Conservation (phyloP, 2,888 invertebrate species). For the Coecobrya sp. region DNA sequence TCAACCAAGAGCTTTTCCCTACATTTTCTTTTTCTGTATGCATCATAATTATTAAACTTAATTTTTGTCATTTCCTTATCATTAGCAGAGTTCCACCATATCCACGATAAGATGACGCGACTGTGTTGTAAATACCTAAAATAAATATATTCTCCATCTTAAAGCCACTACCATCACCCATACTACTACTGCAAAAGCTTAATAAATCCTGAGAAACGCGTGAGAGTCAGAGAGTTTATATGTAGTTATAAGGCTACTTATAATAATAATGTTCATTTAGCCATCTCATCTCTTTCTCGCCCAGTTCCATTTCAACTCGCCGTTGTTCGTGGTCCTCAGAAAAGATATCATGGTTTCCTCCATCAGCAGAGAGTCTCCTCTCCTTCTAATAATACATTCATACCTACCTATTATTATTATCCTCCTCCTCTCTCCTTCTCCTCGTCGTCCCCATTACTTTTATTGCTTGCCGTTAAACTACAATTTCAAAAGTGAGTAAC, state of each 20-base stretch:
- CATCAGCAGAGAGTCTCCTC: neutral
- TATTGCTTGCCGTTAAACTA: slow-evolving; percentile 63
- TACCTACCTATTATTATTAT: neutral
- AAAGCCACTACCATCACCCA: neutral
- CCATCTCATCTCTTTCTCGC: slow-evolving; percentile 22
- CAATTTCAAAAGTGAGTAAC: slow-evolving; percentile 49
- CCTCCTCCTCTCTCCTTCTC: neutral
- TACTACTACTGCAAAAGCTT: neutral
- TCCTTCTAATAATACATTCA: neutral
- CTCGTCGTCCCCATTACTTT: slow-evolving; percentile 60
- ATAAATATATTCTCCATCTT: neutral
- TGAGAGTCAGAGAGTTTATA: neutral
- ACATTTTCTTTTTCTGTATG: neutral
- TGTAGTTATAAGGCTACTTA: neutral
- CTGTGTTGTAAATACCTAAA: neutral
- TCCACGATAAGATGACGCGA: neutral
- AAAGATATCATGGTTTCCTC: neutral
- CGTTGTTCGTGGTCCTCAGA: neutral
- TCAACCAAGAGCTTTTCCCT: too few species aligned
- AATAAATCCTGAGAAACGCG: neutral
- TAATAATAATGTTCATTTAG: slow-evolving; percentile 5
- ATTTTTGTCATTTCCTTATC: slow-evolving; percentile 64
- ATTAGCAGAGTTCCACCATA: slow-evolving; percentile 2
- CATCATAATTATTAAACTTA: slow-evolving; percentile 63
- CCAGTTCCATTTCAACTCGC: neutral